Base-by-base conservation (phyloP, 2,888 invertebrate species). In the Ochropleura leucogaster region DNA sequence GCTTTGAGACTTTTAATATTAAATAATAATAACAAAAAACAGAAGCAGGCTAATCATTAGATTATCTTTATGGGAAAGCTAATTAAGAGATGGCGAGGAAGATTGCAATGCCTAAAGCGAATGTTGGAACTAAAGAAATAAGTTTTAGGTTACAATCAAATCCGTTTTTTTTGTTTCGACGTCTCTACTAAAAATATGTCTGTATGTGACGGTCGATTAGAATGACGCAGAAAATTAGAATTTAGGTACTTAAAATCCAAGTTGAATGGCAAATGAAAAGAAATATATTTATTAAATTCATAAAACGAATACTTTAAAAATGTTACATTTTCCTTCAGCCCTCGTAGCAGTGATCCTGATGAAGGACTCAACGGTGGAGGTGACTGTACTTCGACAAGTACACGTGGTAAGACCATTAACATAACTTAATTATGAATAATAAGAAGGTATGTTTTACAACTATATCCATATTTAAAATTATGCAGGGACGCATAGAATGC, bases 331-430 rank as follows among this genome's bases (percentile, higher is more conserved):
- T 74, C 55, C 83, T 87, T 89, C 88, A 96, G 96, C 96, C 94
- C 95, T 96, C 94, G 95, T 96, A 91, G 96, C 95, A 88, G 96
- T 96, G 73, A 96, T 96, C 79, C 89, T 96, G 77, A 96, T 94
- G 93, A 96, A 96, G 87, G 96, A 96, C 84, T 91, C 92, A 44
- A 95, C 94, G 18, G 92, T 96, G 8, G 96, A 96, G 77, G 87
- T 95, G 62, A 96, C 96, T 68, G 92, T 92, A 66, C 91, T 96
- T 62, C 94, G 96, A 68, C 96, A 96, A 92, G 95, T 96, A 55
- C 96, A 96, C 82, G 96, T 96, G 94, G 96, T 96, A 90, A 93
- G 95, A 60, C 62, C 18, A 75, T 68, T 74, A 70, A 53, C 72
- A 69, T 83, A 67, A 72, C 60, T 62, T 4, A 68, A 59, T 46